Conservation (phyloP, 2,113 vertebrate species). For the Sphaerodactylus townsendi region DNA sequence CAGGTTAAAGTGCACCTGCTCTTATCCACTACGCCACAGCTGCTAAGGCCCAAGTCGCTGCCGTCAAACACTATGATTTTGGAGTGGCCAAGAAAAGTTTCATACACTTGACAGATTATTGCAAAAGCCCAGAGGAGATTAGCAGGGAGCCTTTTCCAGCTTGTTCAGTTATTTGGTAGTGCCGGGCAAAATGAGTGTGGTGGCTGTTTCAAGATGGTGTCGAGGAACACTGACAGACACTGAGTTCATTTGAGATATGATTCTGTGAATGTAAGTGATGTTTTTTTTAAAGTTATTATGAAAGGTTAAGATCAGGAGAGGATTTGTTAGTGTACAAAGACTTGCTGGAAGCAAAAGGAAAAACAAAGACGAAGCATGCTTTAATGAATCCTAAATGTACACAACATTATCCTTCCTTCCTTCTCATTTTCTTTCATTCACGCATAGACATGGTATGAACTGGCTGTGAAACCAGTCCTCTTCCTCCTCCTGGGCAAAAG, state of each 20-base stretch:
- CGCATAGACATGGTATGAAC: constrained; percentile 17
- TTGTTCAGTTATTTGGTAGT: not conserved
- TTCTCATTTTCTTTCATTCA: constrained; percentile 44
- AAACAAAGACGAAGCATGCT: constrained; percentile 54
- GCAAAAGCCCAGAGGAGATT: not conserved
- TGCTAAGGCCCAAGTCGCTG: not conserved
- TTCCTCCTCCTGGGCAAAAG: not conserved
- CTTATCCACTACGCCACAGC: no score
- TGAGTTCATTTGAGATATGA: not conserved
- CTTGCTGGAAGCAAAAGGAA: constrained; percentile 23
- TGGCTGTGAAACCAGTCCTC: constrained; percentile 1
- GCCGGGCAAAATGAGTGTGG: not conserved
- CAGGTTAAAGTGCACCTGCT: no score
- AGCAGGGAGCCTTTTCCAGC: not conserved
- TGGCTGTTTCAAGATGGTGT: not conserved
- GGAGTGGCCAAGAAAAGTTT: not conserved
- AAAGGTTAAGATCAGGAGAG: not conserved
- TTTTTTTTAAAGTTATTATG: not conserved
- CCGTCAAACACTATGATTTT: not conserved
- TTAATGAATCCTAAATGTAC: constrained; percentile 51
- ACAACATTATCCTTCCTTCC: constrained; percentile 29
- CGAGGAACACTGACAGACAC: not conserved
- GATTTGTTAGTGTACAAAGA: constrained; percentile 2
- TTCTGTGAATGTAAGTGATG: not conserved
- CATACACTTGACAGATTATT: not conserved